Base-by-base conservation (phyloP, 2,888 invertebrate genomes). In the Hyppa rectilinea region DNA sequence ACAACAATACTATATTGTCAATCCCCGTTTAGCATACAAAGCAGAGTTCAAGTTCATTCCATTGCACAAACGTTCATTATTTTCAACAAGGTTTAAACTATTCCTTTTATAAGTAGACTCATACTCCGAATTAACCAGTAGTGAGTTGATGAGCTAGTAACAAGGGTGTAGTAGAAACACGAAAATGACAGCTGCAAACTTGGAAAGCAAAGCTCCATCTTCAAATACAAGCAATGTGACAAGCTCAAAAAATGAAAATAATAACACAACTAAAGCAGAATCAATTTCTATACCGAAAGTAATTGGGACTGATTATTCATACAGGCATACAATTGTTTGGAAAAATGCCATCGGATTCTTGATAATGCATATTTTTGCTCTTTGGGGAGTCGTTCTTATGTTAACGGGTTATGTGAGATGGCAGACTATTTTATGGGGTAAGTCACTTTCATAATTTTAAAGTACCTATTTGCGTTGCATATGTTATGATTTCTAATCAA, bases 341-440 rank as follows among this genome's bases (percentile, higher is more conserved):
- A 94, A 91, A 76, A 97, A 97, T 87, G 96, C 95, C 0, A 94
- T 97, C 38, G 97, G 96, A 26, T 97, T 97, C 84, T 78, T 96
- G 2, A 65, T 96, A 10, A 83, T 97, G 59, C 97, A 97, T 87
- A n/a, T 95, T 9, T 84, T 92, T 6, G 96, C 94, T 0, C 5
- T 96, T 23, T 96, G 96, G 89, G 96, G 96, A 49, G 3, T 92
- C 0, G 89, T 85, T 70, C 83, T 95, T 29, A 63, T 88, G 1
- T 26, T 91, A 1, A 23, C 40, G 12, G 90, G 92, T 56, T 76
- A 78, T 5, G 70, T 94, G 71, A 78, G 68, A n/a, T 81, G 85
- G 45, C 85, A 85, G 74, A 89, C 90, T 9, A 14, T 83, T 34
- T 14, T 90, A 61, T 93, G 90, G 91, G 60, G 94, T 93, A 88